These are phyloP conservation scores for Drosophila leonis DNA, from an alignment of 2,888 invertebrate species.

Conservation along the genomic window DNA sequence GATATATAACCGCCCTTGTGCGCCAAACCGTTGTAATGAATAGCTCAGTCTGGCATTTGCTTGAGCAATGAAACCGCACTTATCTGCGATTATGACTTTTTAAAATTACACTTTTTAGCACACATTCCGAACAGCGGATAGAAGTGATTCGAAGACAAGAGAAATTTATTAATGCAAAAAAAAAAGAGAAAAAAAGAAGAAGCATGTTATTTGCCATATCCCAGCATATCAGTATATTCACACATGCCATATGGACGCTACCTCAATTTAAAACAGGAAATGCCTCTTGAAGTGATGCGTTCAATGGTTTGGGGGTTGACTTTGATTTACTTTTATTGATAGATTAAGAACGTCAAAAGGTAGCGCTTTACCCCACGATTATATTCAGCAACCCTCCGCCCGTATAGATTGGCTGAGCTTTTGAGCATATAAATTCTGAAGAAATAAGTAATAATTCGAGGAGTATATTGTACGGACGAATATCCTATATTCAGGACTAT, in stretches of 20 bases:
- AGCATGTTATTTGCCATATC: constrained; percentile 62
- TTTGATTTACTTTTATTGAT: constrained; percentile 83
- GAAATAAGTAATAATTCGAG: constrained; percentile 12
- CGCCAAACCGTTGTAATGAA: constrained; percentile 79
- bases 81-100: constrained; percentile 84
- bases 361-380: constrained; percentile 63
- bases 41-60: constrained; percentile 63
- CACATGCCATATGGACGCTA: constrained; percentile 61
- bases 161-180: constrained; percentile 65
- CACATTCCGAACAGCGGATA: constrained; percentile 54
- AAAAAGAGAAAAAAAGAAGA: constrained; percentile 14
- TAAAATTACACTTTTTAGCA: constrained; percentile 80
- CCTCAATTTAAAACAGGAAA: constrained; percentile 84
- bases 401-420: constrained; percentile 42
- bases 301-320: constrained; percentile 67
- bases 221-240: constrained; percentile 60
- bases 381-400: constrained; percentile 33
- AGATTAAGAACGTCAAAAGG: constrained; percentile 79
- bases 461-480: not conserved
- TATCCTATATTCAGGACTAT: not conserved
- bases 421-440: constrained; percentile 61
- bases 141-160: constrained; percentile 48
- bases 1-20: constrained; percentile 45
- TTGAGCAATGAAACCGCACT: constrained; percentile 82
- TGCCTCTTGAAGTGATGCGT: constrained; percentile 75